Conservation (phyloP, 2,797 vertebrate species). For the Mormyrus proboscirostris region DNA sequence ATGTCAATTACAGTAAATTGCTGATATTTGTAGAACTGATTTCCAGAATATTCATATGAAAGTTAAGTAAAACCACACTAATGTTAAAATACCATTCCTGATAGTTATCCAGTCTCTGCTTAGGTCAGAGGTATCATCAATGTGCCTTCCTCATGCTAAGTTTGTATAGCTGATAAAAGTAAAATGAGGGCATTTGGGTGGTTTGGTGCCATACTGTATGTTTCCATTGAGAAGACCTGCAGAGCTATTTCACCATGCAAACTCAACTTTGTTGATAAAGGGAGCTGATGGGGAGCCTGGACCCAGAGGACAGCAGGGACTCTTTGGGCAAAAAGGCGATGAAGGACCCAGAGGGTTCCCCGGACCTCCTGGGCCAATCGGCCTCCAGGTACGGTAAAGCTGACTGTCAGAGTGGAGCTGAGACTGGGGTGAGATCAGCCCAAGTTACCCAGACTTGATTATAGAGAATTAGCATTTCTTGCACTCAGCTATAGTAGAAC, state of each 20-base stretch:
- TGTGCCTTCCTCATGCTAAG: neutral
- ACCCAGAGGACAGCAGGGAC: constrained; percentile 88
- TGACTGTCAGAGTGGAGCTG: neutral
- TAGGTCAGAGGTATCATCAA: neutral
- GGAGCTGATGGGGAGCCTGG: constrained; percentile 80
- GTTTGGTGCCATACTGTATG: neutral
- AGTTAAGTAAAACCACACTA: neutral
- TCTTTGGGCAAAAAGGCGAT: constrained; percentile 93
- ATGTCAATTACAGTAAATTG: neutral
- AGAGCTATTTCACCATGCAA: neutral
- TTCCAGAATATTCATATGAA: neutral
- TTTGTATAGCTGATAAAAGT: neutral
- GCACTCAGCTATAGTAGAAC: neutral
- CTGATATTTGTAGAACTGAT: neutral
- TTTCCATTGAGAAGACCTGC: neutral
- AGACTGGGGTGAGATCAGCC: neutral
- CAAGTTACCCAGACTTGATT: neutral
- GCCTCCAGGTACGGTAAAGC: constrained; percentile 75
- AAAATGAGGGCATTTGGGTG: neutral
- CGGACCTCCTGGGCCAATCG: constrained; percentile 79
- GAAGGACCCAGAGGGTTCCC: constrained; percentile 88
- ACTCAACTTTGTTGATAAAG: constrained; percentile 45
- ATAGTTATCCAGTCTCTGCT: no score
- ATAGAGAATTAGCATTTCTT: neutral
- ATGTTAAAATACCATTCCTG: neutral